A percentile compares a stretch with the other conserved stretches of the same genome.
These are phyloP conservation scores for Anticlea derivata DNA, from an alignment of 2,888 invertebrate species.

Conservation along the genomic window DNA sequence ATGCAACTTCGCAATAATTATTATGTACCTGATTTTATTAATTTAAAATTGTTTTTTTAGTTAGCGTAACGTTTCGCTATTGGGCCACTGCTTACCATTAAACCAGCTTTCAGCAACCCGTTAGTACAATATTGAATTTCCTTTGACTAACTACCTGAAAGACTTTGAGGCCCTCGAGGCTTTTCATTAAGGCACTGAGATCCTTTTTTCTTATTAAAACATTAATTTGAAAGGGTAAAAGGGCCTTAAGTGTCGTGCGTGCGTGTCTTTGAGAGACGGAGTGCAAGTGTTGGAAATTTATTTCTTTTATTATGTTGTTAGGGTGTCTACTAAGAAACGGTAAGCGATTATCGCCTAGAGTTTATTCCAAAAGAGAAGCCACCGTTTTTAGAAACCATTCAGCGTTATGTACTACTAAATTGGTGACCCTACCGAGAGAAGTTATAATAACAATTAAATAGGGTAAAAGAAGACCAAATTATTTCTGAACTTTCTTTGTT, in stretches of 20 bases:
- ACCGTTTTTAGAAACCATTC: not conserved
- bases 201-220: constrained; percentile 37
- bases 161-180: constrained; percentile 39
- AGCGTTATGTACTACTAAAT: not conserved
- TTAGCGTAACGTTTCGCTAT: no score
- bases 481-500: no score
- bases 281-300: constrained; percentile 9
- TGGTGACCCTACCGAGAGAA: no score
- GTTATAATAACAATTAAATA: no score
- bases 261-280: constrained; percentile 13
- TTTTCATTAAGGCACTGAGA: constrained; percentile 47
- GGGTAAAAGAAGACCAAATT: no score
- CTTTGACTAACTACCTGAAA: constrained; percentile 12
- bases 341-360: no score
- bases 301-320: not conserved
- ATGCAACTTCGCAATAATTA: no score
- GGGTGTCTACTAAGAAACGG: no score
- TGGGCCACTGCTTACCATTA: no score
- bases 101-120: not conserved
- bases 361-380: no score
- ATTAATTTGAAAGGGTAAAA: constrained; percentile 29
- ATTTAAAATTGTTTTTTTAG: no score
- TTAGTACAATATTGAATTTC: constrained; percentile 1
- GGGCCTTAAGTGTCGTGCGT: constrained; percentile 12
- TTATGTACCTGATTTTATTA: no score